Base-by-base conservation (phyloP, 2,888 invertebrate species). In the Plemyria rubiginata region DNA sequence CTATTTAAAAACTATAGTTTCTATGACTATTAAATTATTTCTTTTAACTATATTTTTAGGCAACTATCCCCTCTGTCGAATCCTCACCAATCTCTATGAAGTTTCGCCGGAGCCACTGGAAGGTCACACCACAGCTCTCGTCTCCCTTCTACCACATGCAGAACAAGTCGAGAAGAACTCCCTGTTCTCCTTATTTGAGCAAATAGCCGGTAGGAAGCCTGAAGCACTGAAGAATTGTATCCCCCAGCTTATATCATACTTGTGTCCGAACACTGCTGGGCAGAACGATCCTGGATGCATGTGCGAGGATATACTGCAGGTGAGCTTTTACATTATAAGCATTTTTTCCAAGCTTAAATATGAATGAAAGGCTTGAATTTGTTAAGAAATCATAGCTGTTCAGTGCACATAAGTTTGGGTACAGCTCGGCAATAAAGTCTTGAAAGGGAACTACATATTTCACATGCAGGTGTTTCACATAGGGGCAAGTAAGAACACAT, bases 51-150 rank as follows among this genome's bases (percentile, higher is more conserved):
- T 11, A 9, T 40, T 54, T 92, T 41, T 84, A 97, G 98, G 98
- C 56, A 98, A 98, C 90, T 97, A 97, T 85, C 96, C 97, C 0
- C 91, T 99, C 22, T 96, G 97, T 68, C 94, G 98, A 54, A 98
- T 98, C 43, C 93, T 99, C 67, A 97, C 98, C 0, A 98, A 97
- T 88, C 95, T 98, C 43, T 98, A 98, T 84, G 96, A 96, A 76
- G 97, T 98, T 16, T 97, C 98, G 51, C 96, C 96, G 2, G 97
- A 97, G 75, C 96, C 97, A 0, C 94, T 98, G 22, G 96, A 97
- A 73, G 97, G 96, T 6, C 97, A 98, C 86, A 95, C 97, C 2
- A 95, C 96, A 83, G 96, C 97, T 2, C 91, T 99, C 41, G 96
- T 98, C 0, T 95, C 95, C 0, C 93, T 98, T 12, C 88, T 98